Evolutionary conservation across 2,888 invertebrate genomes (phyloP).

Genomic region (Spisula subtruncata): DNA sequence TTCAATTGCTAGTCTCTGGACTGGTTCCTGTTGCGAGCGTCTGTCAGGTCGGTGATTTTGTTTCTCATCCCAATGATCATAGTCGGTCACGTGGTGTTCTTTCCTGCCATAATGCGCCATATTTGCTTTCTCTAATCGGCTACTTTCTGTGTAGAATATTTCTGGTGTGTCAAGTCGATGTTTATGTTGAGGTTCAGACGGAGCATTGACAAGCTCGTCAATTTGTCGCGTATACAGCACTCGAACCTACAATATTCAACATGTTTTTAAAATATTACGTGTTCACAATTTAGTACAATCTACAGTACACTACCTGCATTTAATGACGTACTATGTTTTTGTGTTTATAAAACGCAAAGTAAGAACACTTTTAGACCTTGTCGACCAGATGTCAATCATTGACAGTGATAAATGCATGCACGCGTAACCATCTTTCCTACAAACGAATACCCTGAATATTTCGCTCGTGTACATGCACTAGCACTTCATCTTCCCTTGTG

Average conservation of each 20-base stretch:
- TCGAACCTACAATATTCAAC: constrained; percentile 53
- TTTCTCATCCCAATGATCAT: constrained; percentile 51
- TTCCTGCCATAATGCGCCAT: neutral
- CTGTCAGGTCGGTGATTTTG: neutral
- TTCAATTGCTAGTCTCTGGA: constrained; percentile 53
- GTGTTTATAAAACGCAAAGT: neutral
- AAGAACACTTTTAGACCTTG: neutral
- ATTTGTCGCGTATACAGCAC: constrained; percentile 60
- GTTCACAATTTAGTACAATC: too few relatives aligned
- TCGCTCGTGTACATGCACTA: too few relatives aligned
- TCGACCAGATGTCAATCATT: too few relatives aligned
- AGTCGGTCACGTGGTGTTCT: constrained; percentile 8
- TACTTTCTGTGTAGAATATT: constrained; percentile 65
- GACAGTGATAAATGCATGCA: too few relatives aligned
- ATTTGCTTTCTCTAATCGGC: constrained; percentile 42
- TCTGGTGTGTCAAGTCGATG: constrained; percentile 64
- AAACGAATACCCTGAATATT: too few relatives aligned
- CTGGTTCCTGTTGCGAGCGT: constrained; percentile 22
- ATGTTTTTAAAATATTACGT: too few relatives aligned
- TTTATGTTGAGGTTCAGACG: constrained; percentile 46
- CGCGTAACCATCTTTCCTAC: too few relatives aligned
- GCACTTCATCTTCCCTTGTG: too few relatives aligned
- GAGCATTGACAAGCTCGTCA: constrained; percentile 43
- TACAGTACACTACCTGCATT: too few relatives aligned
- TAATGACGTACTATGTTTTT: too few relatives aligned